Evolutionary conservation across 2,113 vertebrate species (phyloP).

Genomic region (Oceanites oceanicus): DNA sequence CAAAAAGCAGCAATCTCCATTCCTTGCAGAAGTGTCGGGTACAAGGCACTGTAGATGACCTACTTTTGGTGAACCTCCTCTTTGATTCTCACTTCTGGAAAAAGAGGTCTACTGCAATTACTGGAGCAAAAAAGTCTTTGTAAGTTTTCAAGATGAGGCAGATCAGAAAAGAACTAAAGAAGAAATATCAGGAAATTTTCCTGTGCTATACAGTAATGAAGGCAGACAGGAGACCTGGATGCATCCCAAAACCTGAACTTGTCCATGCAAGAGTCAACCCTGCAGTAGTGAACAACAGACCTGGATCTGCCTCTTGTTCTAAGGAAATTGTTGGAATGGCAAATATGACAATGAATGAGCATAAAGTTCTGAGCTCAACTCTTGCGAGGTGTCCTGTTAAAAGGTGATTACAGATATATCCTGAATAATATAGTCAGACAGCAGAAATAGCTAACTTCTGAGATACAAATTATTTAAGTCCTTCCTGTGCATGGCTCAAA

Average conservation of each 20-base stretch:
- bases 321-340: background rate
- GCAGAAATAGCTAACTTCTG: background rate
- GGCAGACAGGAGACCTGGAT: background rate
- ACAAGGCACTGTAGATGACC: conserved; percentile 36
- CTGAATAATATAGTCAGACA: background rate
- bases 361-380: background rate
- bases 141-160: background rate
- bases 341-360: background rate
- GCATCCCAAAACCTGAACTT: background rate
- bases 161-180: background rate
- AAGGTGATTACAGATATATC: background rate
- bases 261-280: background rate
- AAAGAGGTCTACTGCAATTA: background rate
- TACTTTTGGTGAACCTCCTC: conserved; percentile 48
- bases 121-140: background rate
- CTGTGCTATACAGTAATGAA: background rate
- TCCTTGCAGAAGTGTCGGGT: conserved; percentile 29
- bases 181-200: background rate
- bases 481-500: background rate
- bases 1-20: conserved; percentile 53
- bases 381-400: background rate
- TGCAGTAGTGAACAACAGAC: background rate
- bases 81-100: conserved; percentile 22
- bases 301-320: background rate
- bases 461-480: background rate